phyloP scores from a whole-genome alignment of 2,113 vertebrate species.

The Dipodomys stephensi region DNA sequence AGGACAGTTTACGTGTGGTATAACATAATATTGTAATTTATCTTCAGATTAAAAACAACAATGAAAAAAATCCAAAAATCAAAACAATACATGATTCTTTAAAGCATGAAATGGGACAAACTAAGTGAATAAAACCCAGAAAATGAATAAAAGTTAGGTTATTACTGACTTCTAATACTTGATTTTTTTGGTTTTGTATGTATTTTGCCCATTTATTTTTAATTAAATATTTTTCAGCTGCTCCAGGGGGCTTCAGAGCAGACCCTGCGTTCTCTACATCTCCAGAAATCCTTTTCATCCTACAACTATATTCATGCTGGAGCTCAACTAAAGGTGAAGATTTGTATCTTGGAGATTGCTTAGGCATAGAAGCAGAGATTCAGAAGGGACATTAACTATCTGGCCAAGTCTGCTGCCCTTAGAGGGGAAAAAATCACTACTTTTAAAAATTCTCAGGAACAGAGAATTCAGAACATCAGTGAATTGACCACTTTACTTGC shows the following conservation, averaged over 20 bases:
- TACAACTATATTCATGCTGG: conserved; percentile 94
- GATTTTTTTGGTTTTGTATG: background rate
- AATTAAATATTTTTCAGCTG: conserved; percentile 87
- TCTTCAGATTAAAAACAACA: background rate
- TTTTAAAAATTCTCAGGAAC: conserved; percentile 25
- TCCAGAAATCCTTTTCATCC: conserved; percentile 92
- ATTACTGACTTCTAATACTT: background rate
- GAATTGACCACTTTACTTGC: conserved; percentile 12
- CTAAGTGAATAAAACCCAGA: background rate
- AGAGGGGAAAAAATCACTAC: conserved; percentile 5
- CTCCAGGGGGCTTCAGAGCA: conserved; percentile 96
- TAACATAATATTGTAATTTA: background rate
- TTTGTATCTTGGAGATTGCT: background rate
- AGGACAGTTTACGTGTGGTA: background rate
- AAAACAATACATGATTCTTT: background rate
- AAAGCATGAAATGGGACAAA: background rate
- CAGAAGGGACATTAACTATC: background rate
- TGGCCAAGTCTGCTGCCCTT: background rate
- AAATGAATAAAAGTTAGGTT: conserved; percentile 12
- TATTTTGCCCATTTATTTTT: conserved; percentile 47
- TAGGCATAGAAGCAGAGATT: background rate
- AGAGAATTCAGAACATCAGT: background rate
- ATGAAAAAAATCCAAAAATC: background rate
- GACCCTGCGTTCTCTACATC: conserved; percentile 92
- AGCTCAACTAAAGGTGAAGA: conserved; percentile 93